phyloP scores from a whole-genome alignment of 2,888 invertebrate genomes.

The Zootermopsis nevadensis region DNA sequence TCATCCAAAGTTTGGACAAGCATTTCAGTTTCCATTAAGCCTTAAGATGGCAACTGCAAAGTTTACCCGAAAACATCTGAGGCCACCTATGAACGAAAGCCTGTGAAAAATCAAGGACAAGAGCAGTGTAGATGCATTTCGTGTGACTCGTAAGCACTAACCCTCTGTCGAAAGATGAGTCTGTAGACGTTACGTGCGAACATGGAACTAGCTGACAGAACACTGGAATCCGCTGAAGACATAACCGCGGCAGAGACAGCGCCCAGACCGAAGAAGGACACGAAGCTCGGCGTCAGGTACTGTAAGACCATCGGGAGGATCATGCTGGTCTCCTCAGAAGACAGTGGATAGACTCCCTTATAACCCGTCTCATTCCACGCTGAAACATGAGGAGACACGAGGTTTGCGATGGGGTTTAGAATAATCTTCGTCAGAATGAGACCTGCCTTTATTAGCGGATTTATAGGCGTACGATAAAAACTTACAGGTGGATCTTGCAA shows the following conservation, averaged over 20 bases:
- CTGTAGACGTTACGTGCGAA: constrained; percentile 99
- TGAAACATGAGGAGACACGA: constrained; percentile 61
- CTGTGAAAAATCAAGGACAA: no score
- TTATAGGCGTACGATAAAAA: constrained; percentile 52
- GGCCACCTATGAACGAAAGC: no score
- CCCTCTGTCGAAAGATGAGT: constrained; percentile 93
- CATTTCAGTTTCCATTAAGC: no score
- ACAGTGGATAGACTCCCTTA: constrained; percentile 78
- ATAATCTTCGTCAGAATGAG: neutral
- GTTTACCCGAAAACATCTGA: no score
- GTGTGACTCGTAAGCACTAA: constrained; percentile 59
- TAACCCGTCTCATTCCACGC: constrained; percentile 97
- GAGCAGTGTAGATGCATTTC: no score
- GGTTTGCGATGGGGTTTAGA: no score
- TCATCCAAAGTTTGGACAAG: no score
- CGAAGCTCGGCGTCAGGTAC: constrained; percentile 94
- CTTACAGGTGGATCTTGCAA: constrained; percentile 93
- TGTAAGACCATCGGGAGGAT: constrained; percentile 97
- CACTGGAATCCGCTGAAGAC: constrained; percentile 99
- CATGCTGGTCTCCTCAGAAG: constrained; percentile 86
- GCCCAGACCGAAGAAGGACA: constrained; percentile 97
- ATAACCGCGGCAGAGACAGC: constrained; percentile 99
- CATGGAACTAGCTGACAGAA: constrained; percentile 98
- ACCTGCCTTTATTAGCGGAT: neutral
- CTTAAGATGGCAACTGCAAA: no score